A percentile compares a stretch with the other conserved stretches of the same genome.
phyloP scores from a whole-genome alignment of 2,113 vertebrate species.

The Atherinomorus stipes region DNA sequence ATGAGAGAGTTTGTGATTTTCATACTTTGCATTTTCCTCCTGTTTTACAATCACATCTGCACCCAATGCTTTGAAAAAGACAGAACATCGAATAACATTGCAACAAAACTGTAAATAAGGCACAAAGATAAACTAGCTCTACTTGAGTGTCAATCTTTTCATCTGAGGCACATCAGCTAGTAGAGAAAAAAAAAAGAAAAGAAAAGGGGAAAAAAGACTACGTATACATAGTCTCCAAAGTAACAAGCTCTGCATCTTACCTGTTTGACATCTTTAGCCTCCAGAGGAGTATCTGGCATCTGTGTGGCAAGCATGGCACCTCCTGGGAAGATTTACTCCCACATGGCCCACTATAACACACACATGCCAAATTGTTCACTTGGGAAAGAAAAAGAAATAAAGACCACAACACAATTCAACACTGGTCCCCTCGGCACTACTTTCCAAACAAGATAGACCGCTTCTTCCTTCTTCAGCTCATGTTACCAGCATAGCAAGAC shows the following conservation, averaged over 20 bases:
- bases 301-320: conserved; percentile 90
- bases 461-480: conserved; percentile 5
- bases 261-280: conserved; percentile 86
- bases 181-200: no score
- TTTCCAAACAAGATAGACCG: not conserved
- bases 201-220: no score
- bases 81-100: not conserved
- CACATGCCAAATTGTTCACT: not conserved
- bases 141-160: not conserved
- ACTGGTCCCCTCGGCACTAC: not conserved
- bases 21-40: not conserved
- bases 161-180: not conserved
- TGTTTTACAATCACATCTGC: not conserved
- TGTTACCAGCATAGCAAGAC: not conserved
- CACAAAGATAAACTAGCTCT: not conserved
- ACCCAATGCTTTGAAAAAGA: not conserved
- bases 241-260: conserved; percentile 68
- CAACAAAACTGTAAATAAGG: not conserved
- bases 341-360: conserved; percentile 82
- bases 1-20: not conserved
- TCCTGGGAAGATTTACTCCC: conserved; percentile 64
- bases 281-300: conserved; percentile 75
- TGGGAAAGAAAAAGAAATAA: not conserved
- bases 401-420: not conserved
- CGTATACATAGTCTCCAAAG: no score